Percentiles rank a stretch among this genome's conserved stretches.
Conservation (phyloP, 2,797 vertebrate genomes). For the Pagetopsis macropterus region DNA sequence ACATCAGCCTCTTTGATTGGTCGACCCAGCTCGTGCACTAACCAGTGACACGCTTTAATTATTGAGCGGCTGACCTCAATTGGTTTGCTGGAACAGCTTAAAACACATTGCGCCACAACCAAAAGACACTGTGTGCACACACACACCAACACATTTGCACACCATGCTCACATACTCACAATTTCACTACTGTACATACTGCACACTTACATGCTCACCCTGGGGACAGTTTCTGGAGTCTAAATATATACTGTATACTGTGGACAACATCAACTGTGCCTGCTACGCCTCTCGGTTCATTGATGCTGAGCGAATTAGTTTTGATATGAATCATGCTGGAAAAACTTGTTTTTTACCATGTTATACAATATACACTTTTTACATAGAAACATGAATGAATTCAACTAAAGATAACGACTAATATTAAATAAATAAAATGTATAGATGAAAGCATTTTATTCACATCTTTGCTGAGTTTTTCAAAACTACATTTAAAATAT, state of each 20-base stretch:
- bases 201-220: conserved; percentile 66
- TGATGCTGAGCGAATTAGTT: conserved; percentile 51
- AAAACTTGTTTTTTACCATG: conserved; percentile 14
- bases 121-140: conserved; percentile 28
- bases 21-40: conserved; percentile 66
- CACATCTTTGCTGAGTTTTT: neutral
- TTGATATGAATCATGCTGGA: conserved; percentile 7
- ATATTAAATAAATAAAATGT: neutral
- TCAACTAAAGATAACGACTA: neutral
- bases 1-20: conserved; percentile 66
- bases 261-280: conserved; percentile 56
- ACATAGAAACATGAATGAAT: neutral
- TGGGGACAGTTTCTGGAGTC: conserved; percentile 65
- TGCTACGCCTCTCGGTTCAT: conserved; percentile 54
- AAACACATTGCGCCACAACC: conserved; percentile 58
- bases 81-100: conserved; percentile 73
- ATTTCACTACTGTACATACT: conserved; percentile 47
- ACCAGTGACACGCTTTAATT: conserved; percentile 83
- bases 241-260: conserved; percentile 70
- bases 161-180: conserved; percentile 46
- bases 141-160: conserved; percentile 42
- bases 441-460: neutral
- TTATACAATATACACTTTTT: neutral
- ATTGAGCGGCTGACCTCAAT: conserved; percentile 84
- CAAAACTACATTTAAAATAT: neutral